Percentiles rank a stretch among this genome's conserved stretches.
Evolutionary conservation across 2,888 invertebrate species (phyloP).

Genomic region (Barypeithes pellucidus): DNA sequence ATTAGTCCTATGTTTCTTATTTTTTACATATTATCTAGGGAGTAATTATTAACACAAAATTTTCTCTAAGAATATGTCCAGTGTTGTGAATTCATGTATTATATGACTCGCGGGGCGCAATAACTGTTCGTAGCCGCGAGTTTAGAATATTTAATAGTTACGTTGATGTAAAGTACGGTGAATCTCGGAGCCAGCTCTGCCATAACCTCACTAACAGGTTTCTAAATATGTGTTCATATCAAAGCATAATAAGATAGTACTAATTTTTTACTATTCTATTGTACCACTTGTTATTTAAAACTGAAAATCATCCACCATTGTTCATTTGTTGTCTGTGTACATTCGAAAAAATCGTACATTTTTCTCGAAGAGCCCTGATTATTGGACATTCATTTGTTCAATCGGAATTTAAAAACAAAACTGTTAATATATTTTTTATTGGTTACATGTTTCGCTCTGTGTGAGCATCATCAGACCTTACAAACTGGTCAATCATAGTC

Average conservation of each 20-base stretch:
- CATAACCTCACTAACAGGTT: slow-evolving; percentile 67
- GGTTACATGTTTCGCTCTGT: too few species aligned
- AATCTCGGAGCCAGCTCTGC: slow-evolving; percentile 68
- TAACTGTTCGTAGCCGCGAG: slow-evolving; percentile 56
- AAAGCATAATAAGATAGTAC: slow-evolving; percentile 58
- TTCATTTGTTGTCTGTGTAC: not conserved
- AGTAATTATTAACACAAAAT: slow-evolving; percentile 40
- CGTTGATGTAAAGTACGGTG: slow-evolving; percentile 65
- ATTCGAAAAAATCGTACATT: too few species aligned
- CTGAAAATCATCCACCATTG: slow-evolving; percentile 4
- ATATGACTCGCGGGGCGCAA: slow-evolving; percentile 48
- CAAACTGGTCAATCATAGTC: too few species aligned
- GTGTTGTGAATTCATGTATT: slow-evolving; percentile 56
- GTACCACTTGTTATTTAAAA: slow-evolving; percentile 19
- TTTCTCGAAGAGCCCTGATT: too few species aligned
- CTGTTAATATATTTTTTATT: too few species aligned
- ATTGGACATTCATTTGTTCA: too few species aligned
- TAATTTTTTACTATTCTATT: slow-evolving; percentile 63
- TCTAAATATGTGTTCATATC: slow-evolving; percentile 69
- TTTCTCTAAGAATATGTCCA: slow-evolving; percentile 55
- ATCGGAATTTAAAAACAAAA: too few species aligned
- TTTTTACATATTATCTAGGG: slow-evolving; percentile 22
- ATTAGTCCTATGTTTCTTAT: slow-evolving; percentile 58
- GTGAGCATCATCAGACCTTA: too few species aligned
- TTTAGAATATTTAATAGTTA: slow-evolving; percentile 59